Evolutionary conservation across 35 echinoderm and acorn worm species (phyloP).

Genomic region (Ophiothrix spiculata): DNA sequence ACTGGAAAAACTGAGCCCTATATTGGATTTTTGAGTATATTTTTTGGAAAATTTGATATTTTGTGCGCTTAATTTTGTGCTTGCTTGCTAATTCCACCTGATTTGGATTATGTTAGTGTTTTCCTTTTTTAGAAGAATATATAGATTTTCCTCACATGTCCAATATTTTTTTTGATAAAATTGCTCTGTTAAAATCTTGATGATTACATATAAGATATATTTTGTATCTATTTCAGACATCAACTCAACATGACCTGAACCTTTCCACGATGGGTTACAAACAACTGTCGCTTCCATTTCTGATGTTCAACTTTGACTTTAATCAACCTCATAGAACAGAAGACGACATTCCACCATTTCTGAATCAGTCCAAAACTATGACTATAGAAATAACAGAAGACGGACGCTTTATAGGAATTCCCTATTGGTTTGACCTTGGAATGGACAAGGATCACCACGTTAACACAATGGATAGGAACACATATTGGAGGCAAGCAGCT

Average conservation of each 20-base stretch:
- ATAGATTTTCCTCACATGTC: too few species aligned
- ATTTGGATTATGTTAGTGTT: too few species aligned
- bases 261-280: constrained; percentile 25
- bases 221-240: constrained; percentile 25
- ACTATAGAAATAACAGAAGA: neutral
- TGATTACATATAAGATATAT: too few species aligned
- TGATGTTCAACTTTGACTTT: constrained; percentile 21
- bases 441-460: constrained; percentile 16
- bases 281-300: constrained; percentile 22
- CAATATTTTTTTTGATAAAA: too few species aligned
- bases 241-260: constrained; percentile 25
- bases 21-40: too few species aligned
- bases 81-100: too few species aligned
- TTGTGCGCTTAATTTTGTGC: too few species aligned
- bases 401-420: constrained; percentile 14
- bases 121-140: too few species aligned
- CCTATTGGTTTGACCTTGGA: constrained; percentile 31
- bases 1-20: too few species aligned
- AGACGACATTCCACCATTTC: neutral
- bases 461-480: constrained; percentile 23
- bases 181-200: too few species aligned
- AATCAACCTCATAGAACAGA: constrained; percentile 9
- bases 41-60: too few species aligned
- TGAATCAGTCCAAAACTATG: neutral
- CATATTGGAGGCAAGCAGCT: constrained; percentile 27